A percentile compares a stretch with the other conserved stretches of the same genome.
phyloP scores from a whole-genome alignment of 2,113 vertebrate genomes.

The Salvelinus fontinalis region DNA sequence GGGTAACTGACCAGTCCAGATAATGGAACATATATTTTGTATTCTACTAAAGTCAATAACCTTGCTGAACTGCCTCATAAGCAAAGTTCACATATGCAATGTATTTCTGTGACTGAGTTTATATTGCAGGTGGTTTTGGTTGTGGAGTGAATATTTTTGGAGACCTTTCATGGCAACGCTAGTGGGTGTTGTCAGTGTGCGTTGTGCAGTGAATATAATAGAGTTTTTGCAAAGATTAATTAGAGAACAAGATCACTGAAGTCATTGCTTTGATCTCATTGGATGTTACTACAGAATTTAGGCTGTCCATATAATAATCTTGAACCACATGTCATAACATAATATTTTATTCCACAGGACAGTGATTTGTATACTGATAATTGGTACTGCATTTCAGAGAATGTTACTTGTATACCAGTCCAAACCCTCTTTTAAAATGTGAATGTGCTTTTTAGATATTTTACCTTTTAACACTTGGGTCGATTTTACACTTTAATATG shows the following conservation, averaged over 20 bases:
- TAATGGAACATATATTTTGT: conserved; percentile 9
- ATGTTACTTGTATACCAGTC: not conserved
- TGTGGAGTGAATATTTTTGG: not conserved
- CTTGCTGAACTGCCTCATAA: conserved; percentile 45
- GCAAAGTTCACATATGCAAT: conserved; percentile 34
- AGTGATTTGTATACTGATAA: not conserved
- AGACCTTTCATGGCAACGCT: not conserved
- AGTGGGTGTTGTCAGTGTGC: conserved; percentile 28
- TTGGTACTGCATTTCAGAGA: not conserved
- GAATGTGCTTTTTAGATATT: conserved; percentile 5
- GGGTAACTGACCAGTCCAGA: not conserved
- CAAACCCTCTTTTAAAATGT: conserved; percentile 10
- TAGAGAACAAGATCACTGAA: not conserved
- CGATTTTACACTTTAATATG: conserved; percentile 55
- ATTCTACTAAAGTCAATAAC: not conserved
- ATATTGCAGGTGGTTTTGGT: conserved; percentile 36
- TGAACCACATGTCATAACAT: too few species aligned
- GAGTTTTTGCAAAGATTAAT: conserved; percentile 30
- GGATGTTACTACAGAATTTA: not conserved
- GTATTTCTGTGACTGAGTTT: conserved; percentile 47
- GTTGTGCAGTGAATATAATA: conserved; percentile 36
- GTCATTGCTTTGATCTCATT: not conserved
- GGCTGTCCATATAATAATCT: not conserved
- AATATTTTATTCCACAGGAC: not conserved
- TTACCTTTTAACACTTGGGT: conserved; percentile 8